These are phyloP conservation scores for Salminus brasiliensis DNA, from an alignment of 2,113 vertebrate species.

Conservation along the genomic window DNA sequence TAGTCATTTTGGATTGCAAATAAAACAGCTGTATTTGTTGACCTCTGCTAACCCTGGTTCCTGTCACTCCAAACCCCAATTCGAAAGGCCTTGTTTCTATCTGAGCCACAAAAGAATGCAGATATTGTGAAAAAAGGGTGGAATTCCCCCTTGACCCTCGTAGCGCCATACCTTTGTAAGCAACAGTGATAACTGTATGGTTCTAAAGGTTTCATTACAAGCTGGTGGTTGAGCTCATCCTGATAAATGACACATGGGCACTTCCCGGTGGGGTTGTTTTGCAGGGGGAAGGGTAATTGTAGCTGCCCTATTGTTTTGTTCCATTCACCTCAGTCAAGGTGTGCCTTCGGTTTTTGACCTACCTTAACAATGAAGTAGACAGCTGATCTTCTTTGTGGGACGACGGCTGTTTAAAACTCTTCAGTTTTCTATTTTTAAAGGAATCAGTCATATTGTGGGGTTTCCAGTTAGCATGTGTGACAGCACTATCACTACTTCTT, in stretches of 20 bases:
- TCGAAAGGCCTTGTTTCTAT: too few species aligned
- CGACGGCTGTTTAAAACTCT: background rate
- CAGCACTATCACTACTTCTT: too few species aligned
- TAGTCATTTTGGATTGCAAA: too few species aligned
- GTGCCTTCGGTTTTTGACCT: conserved; percentile 35
- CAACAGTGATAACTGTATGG: background rate
- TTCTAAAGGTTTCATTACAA: background rate
- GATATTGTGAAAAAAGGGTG: too few species aligned
- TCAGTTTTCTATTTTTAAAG: conserved; percentile 4
- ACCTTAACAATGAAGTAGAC: conserved; percentile 2
- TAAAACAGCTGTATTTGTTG: too few species aligned
- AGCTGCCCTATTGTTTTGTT: conserved; percentile 38
- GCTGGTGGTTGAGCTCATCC: background rate
- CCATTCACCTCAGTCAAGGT: conserved; percentile 30
- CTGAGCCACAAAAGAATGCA: too few species aligned
- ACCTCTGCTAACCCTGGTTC: too few species aligned
- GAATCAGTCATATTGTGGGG: background rate
- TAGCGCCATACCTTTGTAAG: background rate
- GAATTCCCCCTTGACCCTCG: too few species aligned
- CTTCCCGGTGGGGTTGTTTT: conserved; percentile 24
- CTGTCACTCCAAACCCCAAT: too few species aligned
- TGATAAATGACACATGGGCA: background rate
- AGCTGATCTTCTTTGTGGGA: background rate
- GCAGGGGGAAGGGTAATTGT: conserved; percentile 40
- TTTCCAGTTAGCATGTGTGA: background rate